Percentiles rank a stretch among this genome's conserved stretches.
phyloP scores from a whole-genome alignment of 1,140 invertebrate genomes.

The Anthonomus grandis region DNA sequence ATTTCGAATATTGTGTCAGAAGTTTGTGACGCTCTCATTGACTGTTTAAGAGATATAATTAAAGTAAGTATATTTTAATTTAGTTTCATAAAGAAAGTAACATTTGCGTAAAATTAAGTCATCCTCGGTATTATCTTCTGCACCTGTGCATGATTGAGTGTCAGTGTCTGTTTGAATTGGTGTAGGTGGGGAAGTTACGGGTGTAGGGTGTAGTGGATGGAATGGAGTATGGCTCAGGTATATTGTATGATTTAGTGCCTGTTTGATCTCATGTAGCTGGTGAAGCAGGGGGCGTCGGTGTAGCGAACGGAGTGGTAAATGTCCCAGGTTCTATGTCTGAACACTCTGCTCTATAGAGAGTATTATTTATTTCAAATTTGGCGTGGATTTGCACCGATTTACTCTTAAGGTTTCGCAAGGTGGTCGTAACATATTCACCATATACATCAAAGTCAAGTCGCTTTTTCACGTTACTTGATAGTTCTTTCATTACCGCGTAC shows the following conservation, averaged over 20 bases:
- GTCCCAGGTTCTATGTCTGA: slow-evolving; percentile 1
- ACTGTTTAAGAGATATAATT: too few species aligned
- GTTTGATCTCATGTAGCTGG: slow-evolving; percentile 5
- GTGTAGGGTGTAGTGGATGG: too few species aligned
- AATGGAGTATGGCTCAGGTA: too few species aligned
- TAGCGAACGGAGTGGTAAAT: slow-evolving; percentile 1
- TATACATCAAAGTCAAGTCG: slow-evolving; percentile 23
- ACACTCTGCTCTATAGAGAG: slow-evolving; percentile 4
- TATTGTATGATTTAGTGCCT: slow-evolving; percentile 6
- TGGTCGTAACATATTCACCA: slow-evolving; percentile 15
- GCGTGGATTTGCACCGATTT: not conserved
- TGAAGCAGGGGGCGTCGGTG: not conserved
- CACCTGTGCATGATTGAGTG: too few species aligned
- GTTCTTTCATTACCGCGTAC: too few species aligned
- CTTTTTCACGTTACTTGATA: too few species aligned
- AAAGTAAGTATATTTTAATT: slow-evolving; percentile 4
- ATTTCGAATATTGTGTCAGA: slow-evolving; percentile 30
- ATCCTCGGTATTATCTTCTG: not conserved
- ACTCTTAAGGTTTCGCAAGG: slow-evolving; percentile 15
- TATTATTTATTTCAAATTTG: slow-evolving; percentile 11
- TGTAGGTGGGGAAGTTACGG: too few species aligned
- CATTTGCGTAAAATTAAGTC: slow-evolving; percentile 9
- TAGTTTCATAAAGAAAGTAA: not conserved
- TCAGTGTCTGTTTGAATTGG: too few species aligned
- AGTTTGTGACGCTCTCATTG: slow-evolving; percentile 27